A percentile compares a stretch with the other conserved stretches of the same genome.
phyloP scores from a whole-genome alignment of 2,888 invertebrate genomes.

The Pomacea canaliculata region DNA sequence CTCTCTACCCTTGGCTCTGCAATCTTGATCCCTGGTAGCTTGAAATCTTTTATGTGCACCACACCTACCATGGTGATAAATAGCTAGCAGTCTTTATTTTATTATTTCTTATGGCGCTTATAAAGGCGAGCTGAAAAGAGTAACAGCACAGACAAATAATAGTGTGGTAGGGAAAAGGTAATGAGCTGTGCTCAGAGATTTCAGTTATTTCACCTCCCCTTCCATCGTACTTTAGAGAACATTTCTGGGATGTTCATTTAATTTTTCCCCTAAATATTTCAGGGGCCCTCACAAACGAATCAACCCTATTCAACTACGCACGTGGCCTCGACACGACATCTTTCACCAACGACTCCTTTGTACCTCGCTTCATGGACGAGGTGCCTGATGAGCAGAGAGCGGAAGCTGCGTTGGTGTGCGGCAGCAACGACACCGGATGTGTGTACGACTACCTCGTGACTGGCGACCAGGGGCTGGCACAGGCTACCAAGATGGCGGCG shows the following conservation, averaged over 20 bases:
- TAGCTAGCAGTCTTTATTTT: too few species aligned
- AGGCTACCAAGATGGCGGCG: background rate
- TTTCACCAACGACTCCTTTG: slow-evolving; percentile 18
- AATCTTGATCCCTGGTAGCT: too few species aligned
- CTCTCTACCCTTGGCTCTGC: too few species aligned
- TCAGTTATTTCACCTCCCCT: too few species aligned
- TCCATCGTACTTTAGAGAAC: too few species aligned
- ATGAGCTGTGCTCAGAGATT: too few species aligned
- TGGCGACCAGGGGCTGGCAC: slow-evolving; percentile 2
- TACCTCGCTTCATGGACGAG: slow-evolving; percentile 13
- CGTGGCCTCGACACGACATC: slow-evolving; percentile 3
- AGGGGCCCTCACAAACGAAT: background rate
- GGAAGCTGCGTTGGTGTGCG: slow-evolving; percentile 5
- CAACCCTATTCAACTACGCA: slow-evolving; percentile 12
- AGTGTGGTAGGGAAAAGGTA: too few species aligned
- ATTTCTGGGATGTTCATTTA: too few species aligned
- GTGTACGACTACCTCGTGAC: slow-evolving; percentile 23
- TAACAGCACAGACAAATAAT: too few species aligned
- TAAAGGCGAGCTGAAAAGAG: too few species aligned
- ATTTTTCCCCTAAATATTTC: background rate
- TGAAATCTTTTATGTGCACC: too few species aligned
- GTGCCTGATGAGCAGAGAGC: background rate
- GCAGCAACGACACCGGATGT: background rate
- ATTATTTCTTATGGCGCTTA: too few species aligned
- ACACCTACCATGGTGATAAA: slow-evolving; percentile 6